These are phyloP conservation scores for Dynastes hyllus DNA, from an alignment of 2,888 invertebrate genomes.

Conservation along the genomic window DNA sequence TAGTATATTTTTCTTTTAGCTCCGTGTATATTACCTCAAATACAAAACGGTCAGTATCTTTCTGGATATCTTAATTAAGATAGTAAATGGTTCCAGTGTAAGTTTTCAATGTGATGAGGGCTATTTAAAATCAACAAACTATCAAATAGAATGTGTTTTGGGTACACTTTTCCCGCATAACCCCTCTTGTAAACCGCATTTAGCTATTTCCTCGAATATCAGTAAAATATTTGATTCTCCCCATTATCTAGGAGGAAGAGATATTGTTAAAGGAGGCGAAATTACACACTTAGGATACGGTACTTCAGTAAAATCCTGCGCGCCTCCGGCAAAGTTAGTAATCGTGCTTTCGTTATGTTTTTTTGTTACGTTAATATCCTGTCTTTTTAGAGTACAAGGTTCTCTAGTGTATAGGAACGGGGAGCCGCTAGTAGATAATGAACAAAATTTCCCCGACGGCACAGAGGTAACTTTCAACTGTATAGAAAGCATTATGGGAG, in stretches of 20 bases:
- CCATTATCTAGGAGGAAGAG: conserved; percentile 70
- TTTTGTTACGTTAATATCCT: too few species aligned
- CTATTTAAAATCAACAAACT: conserved; percentile 72
- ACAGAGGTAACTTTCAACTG: conserved; percentile 90
- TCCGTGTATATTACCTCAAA: conserved; percentile 80
- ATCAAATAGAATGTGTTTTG: conserved; percentile 78
- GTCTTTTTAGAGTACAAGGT: conserved; percentile 78
- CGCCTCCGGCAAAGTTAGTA: conserved; percentile 79
- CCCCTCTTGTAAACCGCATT: conserved; percentile 71
- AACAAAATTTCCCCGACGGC: conserved; percentile 84
- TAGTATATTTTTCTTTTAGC: conserved; percentile 69
- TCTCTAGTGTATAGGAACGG: conserved; percentile 85
- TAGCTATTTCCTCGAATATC: conserved; percentile 52
- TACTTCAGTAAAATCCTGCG: conserved; percentile 72
- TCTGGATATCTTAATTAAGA: conserved; percentile 85
- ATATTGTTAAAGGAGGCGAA: conserved; percentile 74
- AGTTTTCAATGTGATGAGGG: conserved; percentile 80
- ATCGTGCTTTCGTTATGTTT: neutral
- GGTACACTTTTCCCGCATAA: conserved; percentile 77
- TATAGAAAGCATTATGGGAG: conserved; percentile 86
- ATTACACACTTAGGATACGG: conserved; percentile 75
- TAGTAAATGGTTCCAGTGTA: conserved; percentile 87
- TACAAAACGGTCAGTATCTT: conserved; percentile 82
- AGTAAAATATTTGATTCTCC: conserved; percentile 62
- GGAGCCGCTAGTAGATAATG: conserved; percentile 78